Evolutionary conservation across 2,888 invertebrate species (phyloP).

Genomic region (Ophion costatus): DNA sequence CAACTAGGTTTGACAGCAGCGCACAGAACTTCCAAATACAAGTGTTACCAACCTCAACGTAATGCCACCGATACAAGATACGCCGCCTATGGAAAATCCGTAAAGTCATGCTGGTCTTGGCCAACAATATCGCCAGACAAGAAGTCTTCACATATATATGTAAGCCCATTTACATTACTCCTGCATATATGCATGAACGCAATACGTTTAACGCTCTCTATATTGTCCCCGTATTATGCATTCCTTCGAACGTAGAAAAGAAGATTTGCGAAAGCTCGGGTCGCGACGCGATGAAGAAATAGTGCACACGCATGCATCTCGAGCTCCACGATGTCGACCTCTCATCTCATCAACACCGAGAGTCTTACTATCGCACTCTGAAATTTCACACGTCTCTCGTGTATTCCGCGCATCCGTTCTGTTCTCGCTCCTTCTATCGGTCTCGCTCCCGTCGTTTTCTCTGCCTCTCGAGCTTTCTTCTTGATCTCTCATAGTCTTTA

Average conservation of each 20-base stretch:
- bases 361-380: conserved; percentile 12
- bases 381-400: conserved; percentile 48
- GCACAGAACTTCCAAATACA: too few relatives aligned
- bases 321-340: conserved; percentile 72
- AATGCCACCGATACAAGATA: too few relatives aligned
- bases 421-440: background rate
- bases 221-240: conserved; percentile 16
- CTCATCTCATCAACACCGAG: conserved; percentile 50
- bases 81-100: too few relatives aligned
- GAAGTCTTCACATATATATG: too few relatives aligned
- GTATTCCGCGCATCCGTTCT: conserved; percentile 29
- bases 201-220: conserved; percentile 8
- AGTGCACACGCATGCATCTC: conserved; percentile 76
- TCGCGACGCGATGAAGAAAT: conserved; percentile 70
- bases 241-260: conserved; percentile 36
- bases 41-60: too few relatives aligned
- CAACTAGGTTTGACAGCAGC: too few relatives aligned
- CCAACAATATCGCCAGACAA: too few relatives aligned
- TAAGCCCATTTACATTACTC: too few relatives aligned
- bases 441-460: conserved; percentile 35
- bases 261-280: conserved; percentile 40
- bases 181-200: background rate
- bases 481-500: conserved; percentile 55
- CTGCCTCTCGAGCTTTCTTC: conserved; percentile 38
- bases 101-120: too few relatives aligned